Evolutionary conservation across 1,140 invertebrate species (phyloP).

Genomic region (Himalopsyche phryganea): DNA sequence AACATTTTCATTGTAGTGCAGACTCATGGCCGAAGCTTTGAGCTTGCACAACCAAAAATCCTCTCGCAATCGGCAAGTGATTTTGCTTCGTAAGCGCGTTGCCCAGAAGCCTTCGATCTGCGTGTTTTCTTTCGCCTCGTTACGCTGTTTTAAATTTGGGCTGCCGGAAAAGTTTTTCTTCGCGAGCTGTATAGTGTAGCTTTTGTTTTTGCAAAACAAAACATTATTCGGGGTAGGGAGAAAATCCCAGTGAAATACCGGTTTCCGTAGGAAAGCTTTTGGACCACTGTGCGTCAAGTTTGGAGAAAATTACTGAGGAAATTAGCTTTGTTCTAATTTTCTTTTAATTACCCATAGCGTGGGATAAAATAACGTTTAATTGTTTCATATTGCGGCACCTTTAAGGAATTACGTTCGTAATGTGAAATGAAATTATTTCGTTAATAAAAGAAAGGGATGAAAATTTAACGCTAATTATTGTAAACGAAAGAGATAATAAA

Average conservation of each 20-base stretch:
- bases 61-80: too few relatives aligned
- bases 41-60: not conserved
- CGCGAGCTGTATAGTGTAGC: constrained; percentile 7
- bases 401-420: constrained; percentile 6
- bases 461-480: too few relatives aligned
- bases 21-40: not conserved
- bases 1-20: constrained; percentile 14
- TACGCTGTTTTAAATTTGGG: not conserved
- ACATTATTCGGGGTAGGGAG: constrained; percentile 14
- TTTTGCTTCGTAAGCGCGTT: too few relatives aligned
- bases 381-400: constrained; percentile 10
- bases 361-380: constrained; percentile 17
- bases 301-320: constrained; percentile 25
- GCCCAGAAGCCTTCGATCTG: too few relatives aligned
- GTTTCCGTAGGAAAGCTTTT: not conserved
- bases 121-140: too few relatives aligned
- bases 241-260: constrained; percentile 6
- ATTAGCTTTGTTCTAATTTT: constrained; percentile 31
- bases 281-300: too few relatives aligned
- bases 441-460: too few relatives aligned
- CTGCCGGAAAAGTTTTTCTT: constrained; percentile 16
- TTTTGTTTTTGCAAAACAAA: constrained; percentile 29
- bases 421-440: too few relatives aligned
- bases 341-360: constrained; percentile 25
- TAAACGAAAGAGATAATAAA: too few relatives aligned